These are phyloP conservation scores for Tribolium freemani DNA, from an alignment of 2,888 invertebrate species.

Conservation along the genomic window DNA sequence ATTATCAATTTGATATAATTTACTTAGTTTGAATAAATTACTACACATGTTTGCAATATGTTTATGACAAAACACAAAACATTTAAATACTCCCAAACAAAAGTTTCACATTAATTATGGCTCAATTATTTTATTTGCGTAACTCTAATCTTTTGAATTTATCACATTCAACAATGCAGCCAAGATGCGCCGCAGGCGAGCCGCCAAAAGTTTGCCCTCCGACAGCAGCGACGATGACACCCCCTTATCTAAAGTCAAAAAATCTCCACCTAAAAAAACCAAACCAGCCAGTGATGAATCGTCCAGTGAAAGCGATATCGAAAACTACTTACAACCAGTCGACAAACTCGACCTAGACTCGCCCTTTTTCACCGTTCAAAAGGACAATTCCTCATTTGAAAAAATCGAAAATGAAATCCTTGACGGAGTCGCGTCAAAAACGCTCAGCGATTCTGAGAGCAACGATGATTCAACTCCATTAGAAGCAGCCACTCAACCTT, in stretches of 20 bases:
- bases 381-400: slow-evolving; percentile 53
- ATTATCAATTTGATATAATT: too few species aligned
- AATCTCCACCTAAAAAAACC: not conserved
- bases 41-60: too few species aligned
- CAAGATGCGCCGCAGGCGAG: slow-evolving; percentile 10
- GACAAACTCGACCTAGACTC: slow-evolving; percentile 72
- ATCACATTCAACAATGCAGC: not conserved
- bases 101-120: too few species aligned
- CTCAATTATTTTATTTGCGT: not conserved
- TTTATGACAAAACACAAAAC: too few species aligned
- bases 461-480: slow-evolving; percentile 49
- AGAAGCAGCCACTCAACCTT: not conserved
- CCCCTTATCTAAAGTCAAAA: not conserved
- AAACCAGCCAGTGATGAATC: slow-evolving; percentile 51
- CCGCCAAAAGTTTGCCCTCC: not conserved
- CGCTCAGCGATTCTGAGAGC: slow-evolving; percentile 63
- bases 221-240: slow-evolving; percentile 28
- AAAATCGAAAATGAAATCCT: slow-evolving; percentile 63
- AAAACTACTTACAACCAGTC: slow-evolving; percentile 71
- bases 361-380: slow-evolving; percentile 67
- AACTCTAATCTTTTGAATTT: not conserved
- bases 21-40: too few species aligned
- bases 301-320: slow-evolving; percentile 69
- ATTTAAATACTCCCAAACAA: too few species aligned
- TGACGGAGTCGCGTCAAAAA: slow-evolving; percentile 51